phyloP scores from a whole-genome alignment of 1,140 invertebrate species.

The Ceratina japonica region DNA sequence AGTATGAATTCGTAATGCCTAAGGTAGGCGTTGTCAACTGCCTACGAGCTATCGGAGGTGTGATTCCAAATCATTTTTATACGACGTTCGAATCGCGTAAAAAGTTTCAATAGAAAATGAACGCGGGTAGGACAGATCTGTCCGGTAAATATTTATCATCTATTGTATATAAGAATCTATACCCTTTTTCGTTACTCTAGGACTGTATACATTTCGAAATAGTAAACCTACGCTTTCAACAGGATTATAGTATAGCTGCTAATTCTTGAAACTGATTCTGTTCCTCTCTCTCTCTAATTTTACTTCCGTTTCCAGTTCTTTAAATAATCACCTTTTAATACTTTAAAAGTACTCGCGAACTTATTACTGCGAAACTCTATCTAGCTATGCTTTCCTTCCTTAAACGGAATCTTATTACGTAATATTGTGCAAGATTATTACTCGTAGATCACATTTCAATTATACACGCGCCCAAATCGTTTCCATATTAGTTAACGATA shows the following conservation, averaged over 20 bases:
- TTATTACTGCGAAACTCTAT: not conserved
- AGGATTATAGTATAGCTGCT: constrained; percentile 9
- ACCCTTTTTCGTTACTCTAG: constrained; percentile 8
- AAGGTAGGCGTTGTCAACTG: not conserved
- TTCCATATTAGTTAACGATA: not conserved
- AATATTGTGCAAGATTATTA: constrained; percentile 12
- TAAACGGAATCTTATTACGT: not conserved
- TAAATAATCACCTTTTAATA: too few relatives aligned
- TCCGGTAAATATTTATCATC: not conserved
- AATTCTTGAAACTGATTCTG: too few relatives aligned
- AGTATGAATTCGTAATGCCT: not conserved
- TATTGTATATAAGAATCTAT: not conserved
- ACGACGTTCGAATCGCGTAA: constrained; percentile 29
- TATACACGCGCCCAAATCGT: not conserved
- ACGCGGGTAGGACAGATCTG: constrained; percentile 1
- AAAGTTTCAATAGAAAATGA: constrained; percentile 54
- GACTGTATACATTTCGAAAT: constrained; percentile 32
- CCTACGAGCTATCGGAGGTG: constrained; percentile 21
- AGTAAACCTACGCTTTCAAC: constrained; percentile 25
- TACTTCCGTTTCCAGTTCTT: too few relatives aligned
- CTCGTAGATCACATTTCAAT: constrained; percentile 1
- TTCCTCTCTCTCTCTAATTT: too few relatives aligned
- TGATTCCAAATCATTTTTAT: not conserved
- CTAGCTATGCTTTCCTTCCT: not conserved
- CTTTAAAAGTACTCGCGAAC: not conserved